Base-by-base conservation (phyloP, 2,113 vertebrate species). In the Gobio gobio region DNA sequence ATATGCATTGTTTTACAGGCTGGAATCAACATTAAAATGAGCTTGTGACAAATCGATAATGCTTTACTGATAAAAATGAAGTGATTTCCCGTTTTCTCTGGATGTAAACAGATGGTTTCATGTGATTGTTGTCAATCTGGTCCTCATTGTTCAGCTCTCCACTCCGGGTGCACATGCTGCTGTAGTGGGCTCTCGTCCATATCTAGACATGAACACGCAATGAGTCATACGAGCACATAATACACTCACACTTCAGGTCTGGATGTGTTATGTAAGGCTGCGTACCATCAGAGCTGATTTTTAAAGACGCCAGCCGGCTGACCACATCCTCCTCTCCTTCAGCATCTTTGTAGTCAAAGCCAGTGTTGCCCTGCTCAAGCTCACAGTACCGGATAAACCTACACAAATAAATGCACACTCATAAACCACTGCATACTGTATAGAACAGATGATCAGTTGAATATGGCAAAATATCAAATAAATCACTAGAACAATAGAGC, bases 341-440 rank as follows among this genome's bases (percentile, higher is more conserved):
- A 64, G 92, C 90, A 0, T 92, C 93, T 2, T 85, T 47, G 0
- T 92, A 95, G 82, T 94, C 90, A 82, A 93, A 95, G 0, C 97
- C 97, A 0, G 89, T 93, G 82, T 95, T 97, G 2, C 94, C 96
- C 0, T 94, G 91, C 0, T 95, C 82, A 0, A 92, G 89, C 84
- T 73, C 91, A 89, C 97, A 98, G 93, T 96, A 98, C 29, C 76
- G 90, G 89, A 98, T 94, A 91, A 98, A 97, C 89, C 97, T 95
- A 83, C 24, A 4, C 14, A 82, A 61, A 56, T 10, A 83, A n/a
- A 56, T 18, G 18, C 47, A 56, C 79, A 22, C 3, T 43, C 22
- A 70, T 40, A 36, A 70, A 40, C 29, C 4, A 70, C 8, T 10
- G 33, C 66, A 22, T 70, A 68, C 64, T 20, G 33, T 20, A 16